Base-by-base conservation (phyloP, 2,888 invertebrate genomes). In the Trachelus stipa region DNA sequence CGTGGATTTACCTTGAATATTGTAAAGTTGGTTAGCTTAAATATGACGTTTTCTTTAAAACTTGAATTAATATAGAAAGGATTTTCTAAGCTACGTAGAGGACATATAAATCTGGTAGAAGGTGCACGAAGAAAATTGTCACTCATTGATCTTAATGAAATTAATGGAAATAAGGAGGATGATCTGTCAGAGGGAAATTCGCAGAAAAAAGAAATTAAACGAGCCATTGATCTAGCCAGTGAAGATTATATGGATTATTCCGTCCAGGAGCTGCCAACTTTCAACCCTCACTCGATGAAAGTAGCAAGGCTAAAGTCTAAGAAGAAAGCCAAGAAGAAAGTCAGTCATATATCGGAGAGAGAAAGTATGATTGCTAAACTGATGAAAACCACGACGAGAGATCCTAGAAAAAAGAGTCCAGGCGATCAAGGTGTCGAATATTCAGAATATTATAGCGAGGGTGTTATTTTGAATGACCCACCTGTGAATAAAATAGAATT, bases 391-490 rank as follows among this genome's bases (percentile, higher is more conserved):
- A 86, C 84, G 3, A 83, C 86, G 12, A 81, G 74, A 12, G 78
- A 84, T 68, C 84, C 85, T 1, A 78, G 30, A 37, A 85, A 78
- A 69, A 81, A 80, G 15, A 74, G 74, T 30, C 71, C 77, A 4
- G 79, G 79, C 12, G 81, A 84, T 68, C 79, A 79, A 69, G 82
- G 82, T 34, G 68, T 83, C 33, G 84, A 87, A 73, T 83, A 85
- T 77, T 84, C 84, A 6, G 84, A 87, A 40, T 86, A 87, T 74
- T 86, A 86, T 34, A 83, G 80, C 80, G 80, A 87, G 34, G 78
- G 81, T 69, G 82, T 85, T 3, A 76, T 69, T 56, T 30, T 76
- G 23, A 35, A 74, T n/a, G 37, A 74, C 6, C 74, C 35, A 56
- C 2, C 56, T 56, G 9, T 23, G 23, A 56, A 56, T 56, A 56